Conservation (phyloP, 2,888 invertebrate genomes). For the Muschampia plurimacula region DNA sequence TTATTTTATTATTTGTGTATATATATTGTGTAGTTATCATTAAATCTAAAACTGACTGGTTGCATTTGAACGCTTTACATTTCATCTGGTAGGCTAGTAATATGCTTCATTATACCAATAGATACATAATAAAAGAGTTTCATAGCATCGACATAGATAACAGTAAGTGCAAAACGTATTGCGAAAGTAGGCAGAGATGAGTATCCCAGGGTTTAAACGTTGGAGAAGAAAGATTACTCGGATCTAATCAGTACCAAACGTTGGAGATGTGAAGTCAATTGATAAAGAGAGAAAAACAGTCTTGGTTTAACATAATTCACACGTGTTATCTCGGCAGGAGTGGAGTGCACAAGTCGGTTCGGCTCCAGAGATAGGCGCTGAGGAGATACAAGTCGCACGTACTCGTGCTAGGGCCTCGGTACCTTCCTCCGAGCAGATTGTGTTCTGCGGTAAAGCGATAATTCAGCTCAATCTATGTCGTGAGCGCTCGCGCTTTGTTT, state of each 20-base stretch:
- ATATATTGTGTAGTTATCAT: too few species aligned
- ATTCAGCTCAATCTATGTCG: conserved; percentile 85
- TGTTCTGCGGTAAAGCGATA: conserved; percentile 86
- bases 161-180: conserved; percentile 45
- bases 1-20: too few species aligned
- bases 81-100: too few species aligned
- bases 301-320: conserved; percentile 79
- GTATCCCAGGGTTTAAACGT: conserved; percentile 51
- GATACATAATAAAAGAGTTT: conserved; percentile 5
- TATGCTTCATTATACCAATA: background rate
- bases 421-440: conserved; percentile 65
- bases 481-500: conserved; percentile 83
- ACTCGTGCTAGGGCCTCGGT: conserved; percentile 32
- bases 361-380: conserved; percentile 48
- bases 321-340: conserved; percentile 69
- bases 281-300: conserved; percentile 75
- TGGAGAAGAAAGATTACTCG: conserved; percentile 50
- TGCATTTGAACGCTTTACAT: too few species aligned
- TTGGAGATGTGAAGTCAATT: conserved; percentile 70
- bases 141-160: conserved; percentile 43
- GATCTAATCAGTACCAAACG: conserved; percentile 71
- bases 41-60: too few species aligned
- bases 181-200: conserved; percentile 49
- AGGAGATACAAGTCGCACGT: conserved; percentile 45
- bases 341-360: conserved; percentile 70